These are phyloP conservation scores for Serranus cabrilla DNA, from an alignment of 2,797 vertebrate genomes.

Conservation along the genomic window DNA sequence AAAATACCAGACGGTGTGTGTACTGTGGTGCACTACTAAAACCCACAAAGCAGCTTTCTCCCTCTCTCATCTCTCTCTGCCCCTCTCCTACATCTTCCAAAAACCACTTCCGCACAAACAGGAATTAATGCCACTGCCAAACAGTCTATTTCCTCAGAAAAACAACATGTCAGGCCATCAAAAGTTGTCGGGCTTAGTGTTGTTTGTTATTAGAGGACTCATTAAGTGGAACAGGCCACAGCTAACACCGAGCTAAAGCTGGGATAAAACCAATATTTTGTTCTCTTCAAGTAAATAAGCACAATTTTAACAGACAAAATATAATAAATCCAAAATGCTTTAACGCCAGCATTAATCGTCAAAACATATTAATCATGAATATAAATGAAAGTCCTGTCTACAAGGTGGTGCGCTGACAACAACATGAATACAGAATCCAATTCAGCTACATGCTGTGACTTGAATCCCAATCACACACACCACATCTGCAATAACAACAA, in stretches of 20 bases:
- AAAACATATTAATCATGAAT: neutral
- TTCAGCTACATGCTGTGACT: slow-evolving; percentile 1
- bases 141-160: slow-evolving; percentile 48
- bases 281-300: slow-evolving; percentile 17
- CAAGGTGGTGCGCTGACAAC: neutral
- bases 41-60: slow-evolving; percentile 81
- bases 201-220: slow-evolving; percentile 48
- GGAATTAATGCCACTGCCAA: slow-evolving; percentile 54
- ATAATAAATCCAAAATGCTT: neutral
- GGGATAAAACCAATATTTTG: slow-evolving; percentile 19
- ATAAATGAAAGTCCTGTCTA: neutral
- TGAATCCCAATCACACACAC: slow-evolving; percentile 21
- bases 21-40: slow-evolving; percentile 69
- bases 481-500: slow-evolving; percentile 9
- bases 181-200: slow-evolving; percentile 40
- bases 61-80: slow-evolving; percentile 64
- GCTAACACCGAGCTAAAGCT: slow-evolving; percentile 2
- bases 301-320: neutral
- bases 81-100: slow-evolving; percentile 63
- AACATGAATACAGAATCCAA: slow-evolving; percentile 4
- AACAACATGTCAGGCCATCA: slow-evolving; percentile 44
- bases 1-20: slow-evolving; percentile 79
- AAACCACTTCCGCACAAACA: slow-evolving; percentile 69
- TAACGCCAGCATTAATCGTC: neutral
- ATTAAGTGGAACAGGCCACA: slow-evolving; percentile 33